Evolutionary conservation across 2,888 invertebrate genomes (phyloP).

Genomic region (Lasius platythorax): DNA sequence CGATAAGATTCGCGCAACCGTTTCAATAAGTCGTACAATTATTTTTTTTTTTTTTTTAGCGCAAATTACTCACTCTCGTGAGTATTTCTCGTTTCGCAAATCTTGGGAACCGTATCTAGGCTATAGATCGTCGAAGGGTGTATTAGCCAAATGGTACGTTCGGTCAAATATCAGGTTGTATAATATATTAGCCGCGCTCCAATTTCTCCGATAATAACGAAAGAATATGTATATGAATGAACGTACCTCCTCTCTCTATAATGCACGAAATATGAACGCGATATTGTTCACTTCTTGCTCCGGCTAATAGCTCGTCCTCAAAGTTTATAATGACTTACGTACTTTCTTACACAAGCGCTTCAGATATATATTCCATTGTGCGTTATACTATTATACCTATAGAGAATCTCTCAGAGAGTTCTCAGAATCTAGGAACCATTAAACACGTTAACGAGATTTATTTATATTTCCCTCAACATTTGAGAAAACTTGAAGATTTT

Average conservation of each 20-base stretch:
- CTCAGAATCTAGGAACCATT: neutral
- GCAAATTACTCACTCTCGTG: neutral
- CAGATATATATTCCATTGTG: neutral
- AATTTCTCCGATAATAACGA: constrained; percentile 20
- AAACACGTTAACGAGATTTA: constrained; percentile 18
- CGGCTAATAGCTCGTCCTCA: neutral
- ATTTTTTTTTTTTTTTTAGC: neutral
- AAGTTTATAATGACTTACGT: neutral
- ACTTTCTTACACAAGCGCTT: neutral
- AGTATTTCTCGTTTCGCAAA: neutral
- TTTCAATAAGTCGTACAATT: neutral
- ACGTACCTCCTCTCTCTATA: neutral
- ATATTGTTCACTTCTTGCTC: neutral
- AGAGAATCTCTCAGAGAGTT: neutral
- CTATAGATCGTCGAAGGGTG: neutral
- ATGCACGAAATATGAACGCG: neutral
- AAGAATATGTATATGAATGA: neutral
- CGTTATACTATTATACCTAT: neutral
- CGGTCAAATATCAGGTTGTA: constrained; percentile 16
- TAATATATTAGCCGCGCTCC: constrained; percentile 8
- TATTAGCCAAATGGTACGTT: neutral
- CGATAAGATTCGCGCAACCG: neutral
- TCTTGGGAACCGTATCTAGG: neutral
- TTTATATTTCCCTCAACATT: neutral
- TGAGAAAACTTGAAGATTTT: constrained; percentile 13